Evolutionary conservation across 2,888 invertebrate species (phyloP).

Genomic region (Timema podura): DNA sequence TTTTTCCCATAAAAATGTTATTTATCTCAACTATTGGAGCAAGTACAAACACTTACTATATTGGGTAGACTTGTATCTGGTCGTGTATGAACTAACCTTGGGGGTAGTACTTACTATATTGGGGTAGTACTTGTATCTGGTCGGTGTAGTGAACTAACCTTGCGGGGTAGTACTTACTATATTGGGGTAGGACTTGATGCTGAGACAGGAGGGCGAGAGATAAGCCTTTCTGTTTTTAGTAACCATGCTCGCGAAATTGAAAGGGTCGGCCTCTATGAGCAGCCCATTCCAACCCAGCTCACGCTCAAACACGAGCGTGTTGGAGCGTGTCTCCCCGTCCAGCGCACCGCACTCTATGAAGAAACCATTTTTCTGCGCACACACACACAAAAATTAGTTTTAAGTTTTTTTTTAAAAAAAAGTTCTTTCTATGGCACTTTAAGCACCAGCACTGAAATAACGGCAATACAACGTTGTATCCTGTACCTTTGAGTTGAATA

Average conservation of each 20-base stretch:
- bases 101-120: too few relatives aligned
- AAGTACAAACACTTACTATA: too few relatives aligned
- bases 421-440: background rate
- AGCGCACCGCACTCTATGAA: slow-evolving; percentile 54
- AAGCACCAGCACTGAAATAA: too few relatives aligned
- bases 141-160: background rate
- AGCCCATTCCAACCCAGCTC: slow-evolving; percentile 49
- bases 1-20: too few relatives aligned
- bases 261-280: slow-evolving; percentile 51
- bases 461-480: too few relatives aligned
- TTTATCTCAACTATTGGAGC: too few relatives aligned
- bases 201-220: slow-evolving; percentile 49
- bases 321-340: slow-evolving; percentile 53
- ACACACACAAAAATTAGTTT: slow-evolving; percentile 23
- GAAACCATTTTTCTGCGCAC: slow-evolving; percentile 46
- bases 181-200: slow-evolving; percentile 43
- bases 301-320: slow-evolving; percentile 50
- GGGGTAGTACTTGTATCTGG: too few relatives aligned
- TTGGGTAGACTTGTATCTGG: too few relatives aligned
- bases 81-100: too few relatives aligned
- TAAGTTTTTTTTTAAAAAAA: background rate
- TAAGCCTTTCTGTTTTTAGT: slow-evolving; percentile 47
- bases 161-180: slow-evolving; percentile 40
- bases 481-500: too few relatives aligned
- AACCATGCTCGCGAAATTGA: slow-evolving; percentile 46